These are phyloP conservation scores for Macaria liturata DNA, from an alignment of 2,888 invertebrate species.

Conservation along the genomic window DNA sequence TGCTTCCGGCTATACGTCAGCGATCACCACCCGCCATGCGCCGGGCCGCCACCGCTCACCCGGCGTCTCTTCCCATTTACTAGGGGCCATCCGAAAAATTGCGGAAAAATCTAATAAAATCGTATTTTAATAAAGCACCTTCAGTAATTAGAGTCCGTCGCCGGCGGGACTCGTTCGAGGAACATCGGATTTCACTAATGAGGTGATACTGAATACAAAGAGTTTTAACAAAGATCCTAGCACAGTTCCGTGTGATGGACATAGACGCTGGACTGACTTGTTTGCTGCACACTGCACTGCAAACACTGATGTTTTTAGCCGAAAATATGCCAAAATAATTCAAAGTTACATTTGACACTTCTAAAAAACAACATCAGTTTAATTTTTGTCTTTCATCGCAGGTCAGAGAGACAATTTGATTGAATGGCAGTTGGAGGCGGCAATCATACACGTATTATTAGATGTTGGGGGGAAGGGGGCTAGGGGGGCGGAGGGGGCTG, in stretches of 20 bases:
- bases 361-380: not conserved
- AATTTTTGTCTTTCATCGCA: not conserved
- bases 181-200: conserved; percentile 10
- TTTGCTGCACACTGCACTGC: no score
- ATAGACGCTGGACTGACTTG: no score
- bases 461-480: not conserved
- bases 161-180: conserved; percentile 15
- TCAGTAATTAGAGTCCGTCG: conserved; percentile 35
- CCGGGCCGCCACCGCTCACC: conserved; percentile 11
- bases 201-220: not conserved
- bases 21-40: conserved; percentile 40
- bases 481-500: no score
- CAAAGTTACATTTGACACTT: no score
- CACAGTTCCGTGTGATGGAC: no score
- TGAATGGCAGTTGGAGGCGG: not conserved
- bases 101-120: conserved; percentile 33
- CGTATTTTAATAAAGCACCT: conserved; percentile 36
- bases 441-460: not conserved
- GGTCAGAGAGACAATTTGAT: not conserved
- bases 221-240: no score
- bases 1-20: conserved; percentile 50
- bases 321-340: no score
- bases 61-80: not conserved
- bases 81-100: conserved; percentile 5
- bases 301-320: no score